Evolutionary conservation across 2,797 vertebrate species (phyloP).

Genomic region (Distichodus sexfasciatus): DNA sequence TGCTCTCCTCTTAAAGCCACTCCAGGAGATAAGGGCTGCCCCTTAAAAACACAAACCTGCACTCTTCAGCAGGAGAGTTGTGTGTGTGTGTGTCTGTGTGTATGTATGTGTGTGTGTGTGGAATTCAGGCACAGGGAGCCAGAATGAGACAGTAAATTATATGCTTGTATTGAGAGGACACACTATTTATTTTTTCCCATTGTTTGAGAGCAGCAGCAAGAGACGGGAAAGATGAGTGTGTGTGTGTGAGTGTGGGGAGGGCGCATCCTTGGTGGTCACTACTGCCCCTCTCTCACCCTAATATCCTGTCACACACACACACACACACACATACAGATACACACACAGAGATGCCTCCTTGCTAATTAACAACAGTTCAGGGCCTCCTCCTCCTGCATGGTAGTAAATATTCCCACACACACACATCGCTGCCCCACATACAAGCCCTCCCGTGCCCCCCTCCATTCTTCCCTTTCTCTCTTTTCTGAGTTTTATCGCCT

Average conservation of each 20-base stretch:
- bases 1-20: conserved; percentile 73
- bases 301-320: conserved; percentile 83
- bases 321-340: conserved; percentile 58
- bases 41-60: conserved; percentile 71
- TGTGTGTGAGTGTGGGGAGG: conserved; percentile 58
- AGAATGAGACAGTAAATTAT: conserved; percentile 75
- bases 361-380: conserved; percentile 95
- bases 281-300: conserved; percentile 85
- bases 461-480: conserved; percentile 64
- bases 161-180: conserved; percentile 59
- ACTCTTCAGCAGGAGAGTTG: conserved; percentile 72
- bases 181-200: conserved; percentile 77
- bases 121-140: conserved; percentile 31
- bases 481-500: conserved; percentile 76
- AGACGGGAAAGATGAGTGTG: conserved; percentile 22
- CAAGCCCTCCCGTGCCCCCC: conserved; percentile 67
- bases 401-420: conserved; percentile 78
- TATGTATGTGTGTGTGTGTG: conserved; percentile 22
- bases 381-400: conserved; percentile 76
- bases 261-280: conserved; percentile 93
- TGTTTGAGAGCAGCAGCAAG: conserved; percentile 53
- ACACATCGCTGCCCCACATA: conserved; percentile 60
- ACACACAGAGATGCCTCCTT: conserved; percentile 74
- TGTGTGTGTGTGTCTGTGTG: conserved; percentile 25
- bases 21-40: conserved; percentile 70